These are phyloP conservation scores for Mus pahari DNA, from an alignment of 2,113 vertebrate species.

Conservation along the genomic window DNA sequence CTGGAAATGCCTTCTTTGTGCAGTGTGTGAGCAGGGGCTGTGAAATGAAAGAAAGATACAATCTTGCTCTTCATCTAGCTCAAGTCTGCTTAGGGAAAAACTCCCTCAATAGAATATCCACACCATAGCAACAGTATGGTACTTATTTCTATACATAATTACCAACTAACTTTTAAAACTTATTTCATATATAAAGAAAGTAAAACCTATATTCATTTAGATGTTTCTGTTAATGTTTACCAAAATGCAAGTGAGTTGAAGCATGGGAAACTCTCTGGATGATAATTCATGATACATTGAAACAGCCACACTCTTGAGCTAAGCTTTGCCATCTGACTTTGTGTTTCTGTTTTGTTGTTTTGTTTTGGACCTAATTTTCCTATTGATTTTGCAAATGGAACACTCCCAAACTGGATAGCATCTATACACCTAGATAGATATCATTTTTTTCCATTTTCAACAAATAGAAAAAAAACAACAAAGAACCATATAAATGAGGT, in stretches of 20 bases:
- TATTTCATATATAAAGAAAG: constrained; percentile 7
- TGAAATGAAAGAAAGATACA: background rate
- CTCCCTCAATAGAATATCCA: background rate
- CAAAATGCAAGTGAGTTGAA: background rate
- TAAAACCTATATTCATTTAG: background rate
- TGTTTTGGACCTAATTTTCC: constrained; percentile 34
- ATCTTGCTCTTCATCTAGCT: background rate
- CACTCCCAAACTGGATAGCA: constrained; percentile 34
- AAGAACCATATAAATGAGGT: constrained; percentile 9
- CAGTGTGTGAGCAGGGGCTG: background rate
- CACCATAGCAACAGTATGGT: background rate
- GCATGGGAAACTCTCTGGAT: background rate
- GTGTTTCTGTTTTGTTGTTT: background rate
- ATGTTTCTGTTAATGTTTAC: background rate
- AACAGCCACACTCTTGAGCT: background rate
- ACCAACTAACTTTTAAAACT: constrained; percentile 25
- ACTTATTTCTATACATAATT: background rate
- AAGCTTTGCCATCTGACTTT: background rate
- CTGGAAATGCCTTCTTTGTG: constrained; percentile 39
- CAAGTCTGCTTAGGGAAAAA: background rate
- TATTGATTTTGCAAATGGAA: constrained; percentile 41
- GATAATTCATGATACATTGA: background rate
- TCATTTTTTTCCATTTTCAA: constrained; percentile 1
- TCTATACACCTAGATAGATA: constrained; percentile 13
- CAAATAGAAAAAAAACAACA: background rate